Evolutionary conservation across 37 sponge, comb jelly and placozoan genomes (phyloP), one percentile per base, ranked within the genome.

Genomic region (Beroe ovata): DNA sequence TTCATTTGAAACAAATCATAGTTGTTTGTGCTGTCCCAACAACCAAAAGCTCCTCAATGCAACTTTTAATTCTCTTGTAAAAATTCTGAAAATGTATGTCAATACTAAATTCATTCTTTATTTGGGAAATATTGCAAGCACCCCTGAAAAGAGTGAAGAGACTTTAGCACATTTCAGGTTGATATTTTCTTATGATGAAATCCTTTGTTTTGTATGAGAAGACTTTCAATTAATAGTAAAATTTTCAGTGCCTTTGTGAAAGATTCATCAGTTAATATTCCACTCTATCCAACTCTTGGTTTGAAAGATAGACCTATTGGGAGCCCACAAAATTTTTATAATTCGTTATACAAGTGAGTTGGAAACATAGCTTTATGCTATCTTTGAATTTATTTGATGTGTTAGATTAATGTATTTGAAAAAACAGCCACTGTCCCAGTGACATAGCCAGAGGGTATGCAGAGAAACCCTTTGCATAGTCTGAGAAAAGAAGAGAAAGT

Each of bases 71-170:
- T 77, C 84, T 1, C 38, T 77, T 41, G 84, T 77, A 0, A 42
- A 39, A 54, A 35, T 77, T 35, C 84, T 77, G 14, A 77, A 54
- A 23, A 77, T 77, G 84, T 77, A 77, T 77, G 84, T 77, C 0
- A 77, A 77, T 23, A 77, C 84, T 8, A 77, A 77, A 35, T 77
- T 77, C 38, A 77, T 77, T 21, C 54, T 77, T 4, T 77, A 77
- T 26, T 23, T 77, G 54, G 84, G 84, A 23, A 77, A 77, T 54
- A 77, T 77, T 11, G 84, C 84, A n/a, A 39, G 54, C n/a, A 19
- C 26, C 16, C 3, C 22, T 1, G 41, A 77, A 21, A 42, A 77
- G 29, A 77, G 54, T 0, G 25, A 42, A 6, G 36, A 77, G 29
- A 77, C 84, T 1, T 77, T 32, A 23, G 16, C 84, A 20, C 33